A percentile compares a stretch with the other conserved stretches of the same genome.
Evolutionary conservation across 1,140 invertebrate genomes (phyloP).

Genomic region (Chrysopa pallens): DNA sequence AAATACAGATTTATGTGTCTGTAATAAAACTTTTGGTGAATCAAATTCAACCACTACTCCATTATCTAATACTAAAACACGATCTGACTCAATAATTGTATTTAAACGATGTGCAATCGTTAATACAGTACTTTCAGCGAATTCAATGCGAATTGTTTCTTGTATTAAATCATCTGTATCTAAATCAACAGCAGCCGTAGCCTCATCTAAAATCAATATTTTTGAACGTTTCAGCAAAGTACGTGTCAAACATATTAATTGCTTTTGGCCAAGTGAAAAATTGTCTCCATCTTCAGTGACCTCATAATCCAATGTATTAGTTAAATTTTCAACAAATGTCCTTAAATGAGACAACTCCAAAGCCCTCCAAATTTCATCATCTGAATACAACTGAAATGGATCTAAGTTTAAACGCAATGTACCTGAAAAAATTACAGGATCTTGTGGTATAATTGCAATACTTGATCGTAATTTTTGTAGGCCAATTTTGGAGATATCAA

Average conservation of each 20-base stretch:
- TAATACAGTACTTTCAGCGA: constrained; percentile 52
- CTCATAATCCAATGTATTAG: constrained; percentile 18
- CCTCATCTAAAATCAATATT: constrained; percentile 39
- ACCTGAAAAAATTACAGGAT: constrained; percentile 63
- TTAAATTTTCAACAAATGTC: constrained; percentile 1
- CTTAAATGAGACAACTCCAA: constrained; percentile 35
- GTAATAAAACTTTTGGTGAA: constrained; percentile 38
- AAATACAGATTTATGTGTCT: constrained; percentile 33
- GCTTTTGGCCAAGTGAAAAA: constrained; percentile 38
- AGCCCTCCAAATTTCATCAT: constrained; percentile 46
- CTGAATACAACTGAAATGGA: constrained; percentile 51
- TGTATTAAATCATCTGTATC: constrained; percentile 52
- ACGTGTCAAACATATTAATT: constrained; percentile 35
- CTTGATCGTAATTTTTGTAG: constrained; percentile 50
- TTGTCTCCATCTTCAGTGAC: constrained; percentile 36
- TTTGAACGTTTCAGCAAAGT: constrained; percentile 40
- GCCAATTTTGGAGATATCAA: constrained; percentile 40
- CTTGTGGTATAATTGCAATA: constrained; percentile 76
- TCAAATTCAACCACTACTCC: constrained; percentile 50
- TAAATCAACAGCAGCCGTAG: constrained; percentile 37
- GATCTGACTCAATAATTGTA: constrained; percentile 57
- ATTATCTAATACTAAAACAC: constrained; percentile 48
- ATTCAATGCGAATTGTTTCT: constrained; percentile 46
- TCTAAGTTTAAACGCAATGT: constrained; percentile 70
- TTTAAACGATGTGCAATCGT: constrained; percentile 71